These are phyloP conservation scores for Chesias legatella DNA, from an alignment of 2,888 invertebrate species.

Conservation along the genomic window DNA sequence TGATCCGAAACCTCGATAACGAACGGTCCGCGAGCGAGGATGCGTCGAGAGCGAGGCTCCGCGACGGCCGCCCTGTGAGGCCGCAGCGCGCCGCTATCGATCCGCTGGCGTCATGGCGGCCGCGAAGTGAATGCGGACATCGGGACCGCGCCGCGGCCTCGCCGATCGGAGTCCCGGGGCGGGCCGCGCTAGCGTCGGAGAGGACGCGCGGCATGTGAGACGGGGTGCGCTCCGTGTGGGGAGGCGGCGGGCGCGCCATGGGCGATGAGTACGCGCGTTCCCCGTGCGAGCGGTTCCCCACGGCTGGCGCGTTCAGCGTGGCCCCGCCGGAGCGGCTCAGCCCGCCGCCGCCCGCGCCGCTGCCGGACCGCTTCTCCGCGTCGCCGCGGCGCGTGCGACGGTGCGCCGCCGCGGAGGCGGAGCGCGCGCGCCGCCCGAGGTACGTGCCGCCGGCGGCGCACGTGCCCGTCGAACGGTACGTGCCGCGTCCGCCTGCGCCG, in stretches of 20 bases:
- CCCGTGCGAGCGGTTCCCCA: slow-evolving; percentile 78
- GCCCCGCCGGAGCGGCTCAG: slow-evolving; percentile 84
- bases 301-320: slow-evolving; percentile 80
- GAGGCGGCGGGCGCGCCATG: slow-evolving; percentile 76
- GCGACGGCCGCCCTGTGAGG: slow-evolving; percentile 67
- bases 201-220: slow-evolving; percentile 73
- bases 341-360: slow-evolving; percentile 83
- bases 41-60: slow-evolving; percentile 57
- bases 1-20: slow-evolving; percentile 51
- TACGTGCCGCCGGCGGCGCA: slow-evolving; percentile 86
- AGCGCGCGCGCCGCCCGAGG: slow-evolving; percentile 82
- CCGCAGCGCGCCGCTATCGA: slow-evolving; percentile 74
- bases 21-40: slow-evolving; percentile 43
- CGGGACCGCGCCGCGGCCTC: slow-evolving; percentile 64
- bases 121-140: slow-evolving; percentile 78
- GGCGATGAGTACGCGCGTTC: slow-evolving; percentile 78
- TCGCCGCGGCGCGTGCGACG: slow-evolving; percentile 82
- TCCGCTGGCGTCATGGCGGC: slow-evolving; percentile 71
- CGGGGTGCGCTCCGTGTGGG: slow-evolving; percentile 55
- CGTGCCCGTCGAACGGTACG: slow-evolving; percentile 86
- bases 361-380: slow-evolving; percentile 79
- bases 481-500: slow-evolving; percentile 81
- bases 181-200: slow-evolving; percentile 64
- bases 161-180: slow-evolving; percentile 49
- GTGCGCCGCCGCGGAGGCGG: slow-evolving; percentile 83